A percentile compares a stretch with the other conserved stretches of the same genome.
phyloP scores from a whole-genome alignment of 2,888 invertebrate species.

The Eucera pruinosa region DNA sequence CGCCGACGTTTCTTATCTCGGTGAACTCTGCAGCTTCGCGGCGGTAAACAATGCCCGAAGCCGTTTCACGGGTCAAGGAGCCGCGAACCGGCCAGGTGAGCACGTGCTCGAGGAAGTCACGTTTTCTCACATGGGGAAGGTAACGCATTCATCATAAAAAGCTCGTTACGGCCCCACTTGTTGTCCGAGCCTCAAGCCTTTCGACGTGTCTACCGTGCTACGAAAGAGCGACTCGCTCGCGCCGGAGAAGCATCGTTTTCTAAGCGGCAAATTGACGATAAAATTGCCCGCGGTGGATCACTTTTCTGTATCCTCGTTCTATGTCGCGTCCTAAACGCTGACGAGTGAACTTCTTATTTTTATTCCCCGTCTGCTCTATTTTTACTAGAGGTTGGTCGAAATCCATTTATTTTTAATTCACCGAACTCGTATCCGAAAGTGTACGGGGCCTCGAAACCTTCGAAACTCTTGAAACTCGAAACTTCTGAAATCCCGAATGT shows the following conservation, averaged over 20 bases:
- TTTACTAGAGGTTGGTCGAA: no score
- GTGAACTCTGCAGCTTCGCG: constrained; percentile 26
- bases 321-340: constrained; percentile 25
- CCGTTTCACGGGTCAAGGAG: constrained; percentile 73
- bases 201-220: constrained; percentile 57
- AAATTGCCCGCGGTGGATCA: constrained; percentile 45
- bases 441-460: no score
- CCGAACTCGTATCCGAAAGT: no score
- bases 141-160: constrained; percentile 68
- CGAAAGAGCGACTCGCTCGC: constrained; percentile 27
- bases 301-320: constrained; percentile 16
- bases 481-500: no score
- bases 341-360: not conserved
- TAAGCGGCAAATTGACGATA: constrained; percentile 38
- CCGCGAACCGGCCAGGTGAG: constrained; percentile 62
- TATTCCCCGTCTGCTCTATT: no score
- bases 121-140: constrained; percentile 63
- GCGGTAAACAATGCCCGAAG: constrained; percentile 72
- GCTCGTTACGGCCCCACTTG: constrained; percentile 74
- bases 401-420: no score
- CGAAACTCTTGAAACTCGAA: no score
- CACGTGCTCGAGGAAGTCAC: constrained; percentile 70
- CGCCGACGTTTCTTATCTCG: constrained; percentile 26
- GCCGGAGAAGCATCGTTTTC: constrained; percentile 30
- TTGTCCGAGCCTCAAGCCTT: constrained; percentile 60